Percentiles rank a stretch among this genome's conserved stretches.
These are phyloP conservation scores for Hydrozoanthus gracilis DNA, from an alignment of 92 coral and sea anemone genomes.

Conservation along the genomic window DNA sequence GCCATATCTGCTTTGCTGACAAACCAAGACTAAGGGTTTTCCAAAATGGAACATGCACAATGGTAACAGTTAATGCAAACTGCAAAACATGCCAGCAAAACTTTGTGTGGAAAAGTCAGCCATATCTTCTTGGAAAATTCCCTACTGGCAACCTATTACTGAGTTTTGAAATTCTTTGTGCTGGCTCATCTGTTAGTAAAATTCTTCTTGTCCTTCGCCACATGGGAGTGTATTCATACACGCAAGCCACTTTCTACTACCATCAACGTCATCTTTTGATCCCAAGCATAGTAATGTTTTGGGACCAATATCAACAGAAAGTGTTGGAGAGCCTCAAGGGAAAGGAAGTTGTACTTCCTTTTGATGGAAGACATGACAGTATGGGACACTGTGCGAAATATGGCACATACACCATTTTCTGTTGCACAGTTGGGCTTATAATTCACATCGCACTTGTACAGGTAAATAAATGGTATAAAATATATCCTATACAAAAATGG, in stretches of 20 bases:
- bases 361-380: slow-evolving; percentile 65
- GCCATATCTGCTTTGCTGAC: slow-evolving; percentile 68
- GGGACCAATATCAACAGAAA: slow-evolving; percentile 49
- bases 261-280: slow-evolving; percentile 62
- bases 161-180: slow-evolving; percentile 67
- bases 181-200: slow-evolving; percentile 70
- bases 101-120: slow-evolving; percentile 71
- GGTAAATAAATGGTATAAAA: slow-evolving; percentile 39
- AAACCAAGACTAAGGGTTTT: slow-evolving; percentile 48
- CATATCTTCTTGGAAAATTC: slow-evolving; percentile 59
- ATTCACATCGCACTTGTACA: slow-evolving; percentile 57
- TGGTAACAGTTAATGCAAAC: slow-evolving; percentile 52
- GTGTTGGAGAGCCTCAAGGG: slow-evolving; percentile 50
- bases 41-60: slow-evolving; percentile 68
- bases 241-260: slow-evolving; percentile 41
- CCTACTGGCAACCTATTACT: slow-evolving; percentile 66
- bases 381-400: slow-evolving; percentile 63
- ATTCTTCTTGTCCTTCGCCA: slow-evolving; percentile 61
- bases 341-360: slow-evolving; percentile 60
- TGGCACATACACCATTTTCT: slow-evolving; percentile 65
- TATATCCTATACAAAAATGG: not conserved
- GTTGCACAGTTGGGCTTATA: slow-evolving; percentile 59
- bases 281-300: slow-evolving; percentile 50
- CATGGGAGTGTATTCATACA: slow-evolving; percentile 58
- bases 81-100: slow-evolving; percentile 54